Evolutionary conservation across 2,113 vertebrate species (phyloP), one percentile per base, ranked within the genome.

Genomic region (Orycteropus afer): DNA sequence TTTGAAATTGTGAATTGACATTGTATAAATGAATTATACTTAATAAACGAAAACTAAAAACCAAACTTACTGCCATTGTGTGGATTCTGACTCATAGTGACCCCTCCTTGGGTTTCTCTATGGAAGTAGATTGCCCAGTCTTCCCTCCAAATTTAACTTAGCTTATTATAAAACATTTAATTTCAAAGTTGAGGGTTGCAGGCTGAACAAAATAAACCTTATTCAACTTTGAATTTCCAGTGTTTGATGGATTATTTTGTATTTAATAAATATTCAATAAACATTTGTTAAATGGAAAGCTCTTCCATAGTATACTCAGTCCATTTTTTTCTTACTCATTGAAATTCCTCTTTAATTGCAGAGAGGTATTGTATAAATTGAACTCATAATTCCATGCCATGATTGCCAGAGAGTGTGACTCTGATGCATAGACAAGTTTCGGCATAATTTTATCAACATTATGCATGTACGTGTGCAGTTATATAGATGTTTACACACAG

Each of bases 341-440:
- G 69, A 85, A 55, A 95, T 85, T 32, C 2, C 18, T 82, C 27
- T 63, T 94, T 45, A 78, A 34, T 42, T 78, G 10, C 40, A 55
- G 55, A 37, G 42, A 89, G 47, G 57, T 83, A 47, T 76, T 93
- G 88, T 74, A 71, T 53, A 74, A 76, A 63, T 20, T 25, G 34
- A 89, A 93, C 86, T 93, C 29, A 53, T 80, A 91, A 79, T 90
- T 51, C n/a, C 89, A 53, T 53, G 5, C 23, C 25, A 13, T 79
- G 76, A 83, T n/a, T 86, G 89, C 86, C 63, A 86, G 89, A 91
- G 74, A 94, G 79, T 63, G 37, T 85, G 55, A 14, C 91, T 94
- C 32, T 82, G 49, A 80, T 51, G n/a, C 89, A 53, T 45, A 22
- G 57, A 86, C 87, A 86, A 91, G 55, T 63, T 91, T 45, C 10